Percentiles rank a stretch among this genome's conserved stretches.
These are phyloP conservation scores for Nomada lathburiana DNA, from an alignment of 2,888 invertebrate genomes.

Conservation along the genomic window DNA sequence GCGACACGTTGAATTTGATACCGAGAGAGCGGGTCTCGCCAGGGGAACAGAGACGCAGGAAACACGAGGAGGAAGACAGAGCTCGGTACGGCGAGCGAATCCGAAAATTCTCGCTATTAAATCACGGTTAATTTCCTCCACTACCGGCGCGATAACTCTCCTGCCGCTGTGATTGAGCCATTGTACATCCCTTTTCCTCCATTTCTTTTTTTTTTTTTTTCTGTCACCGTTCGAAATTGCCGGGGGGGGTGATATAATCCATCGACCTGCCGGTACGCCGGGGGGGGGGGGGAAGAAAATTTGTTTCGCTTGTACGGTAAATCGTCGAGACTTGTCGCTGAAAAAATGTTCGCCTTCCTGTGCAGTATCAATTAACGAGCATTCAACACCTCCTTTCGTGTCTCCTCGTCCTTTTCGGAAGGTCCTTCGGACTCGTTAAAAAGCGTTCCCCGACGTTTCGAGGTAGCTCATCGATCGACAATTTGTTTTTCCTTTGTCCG, in stretches of 20 bases:
- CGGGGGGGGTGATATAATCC: conserved; percentile 29
- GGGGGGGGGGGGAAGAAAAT: conserved; percentile 28
- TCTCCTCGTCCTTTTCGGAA: too few relatives aligned
- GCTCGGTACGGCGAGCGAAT: conserved; percentile 45
- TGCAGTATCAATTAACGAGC: conserved; percentile 36
- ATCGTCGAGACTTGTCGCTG: conserved; percentile 29
- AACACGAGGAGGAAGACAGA: background rate
- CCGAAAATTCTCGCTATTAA: conserved; percentile 65
- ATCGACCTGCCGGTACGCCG: conserved; percentile 14
- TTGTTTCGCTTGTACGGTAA: conserved; percentile 50
- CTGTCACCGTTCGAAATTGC: conserved; percentile 16
- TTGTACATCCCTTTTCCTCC: conserved; percentile 52
- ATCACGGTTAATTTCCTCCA: conserved; percentile 63
- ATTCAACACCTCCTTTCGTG: conserved; percentile 15
- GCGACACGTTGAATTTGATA: conserved; percentile 67
- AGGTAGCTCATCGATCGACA: conserved; percentile 41
- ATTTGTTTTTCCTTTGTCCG: conserved; percentile 65
- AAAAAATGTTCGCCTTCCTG: background rate
- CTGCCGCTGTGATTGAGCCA: conserved; percentile 55
- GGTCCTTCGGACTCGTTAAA: conserved; percentile 22
- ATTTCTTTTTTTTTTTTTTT: background rate
- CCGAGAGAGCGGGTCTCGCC: conserved; percentile 36
- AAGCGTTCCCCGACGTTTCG: conserved; percentile 25
- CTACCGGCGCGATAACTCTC: conserved; percentile 41
- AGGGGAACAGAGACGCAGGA: background rate